Base-by-base conservation (phyloP, 1,140 invertebrate species). In the Notospermus geniculatus region DNA sequence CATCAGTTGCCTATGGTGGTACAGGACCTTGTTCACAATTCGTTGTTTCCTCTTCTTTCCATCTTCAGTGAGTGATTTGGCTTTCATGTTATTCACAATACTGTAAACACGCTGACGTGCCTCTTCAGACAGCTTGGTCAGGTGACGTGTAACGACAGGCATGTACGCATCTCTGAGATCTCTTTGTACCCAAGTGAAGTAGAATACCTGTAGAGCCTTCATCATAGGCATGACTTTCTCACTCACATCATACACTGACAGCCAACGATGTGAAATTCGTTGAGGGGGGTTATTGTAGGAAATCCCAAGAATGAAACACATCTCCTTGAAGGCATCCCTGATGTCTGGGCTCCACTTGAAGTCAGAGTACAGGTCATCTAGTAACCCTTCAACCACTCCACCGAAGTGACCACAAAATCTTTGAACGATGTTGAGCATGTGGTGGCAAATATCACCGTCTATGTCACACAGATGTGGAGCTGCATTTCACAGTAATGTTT, bases 361-460 rank as follows among this genome's bases (percentile, higher is more conserved):
- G 30, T 68, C 60, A 55, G 56, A 60, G 41, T 59, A 23, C 2
- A 68, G 22, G 58, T 68, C 64, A 23, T 22, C 19, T 39, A 27
- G 39, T n/a, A 66, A 39, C 17, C 15, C 29, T 55, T 68, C 66
- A 4, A 63, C 23, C 23, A 50, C 22, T 2, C 23, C 45, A 54
- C 55, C 52, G 36, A 68, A 68, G 11, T 60, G 57, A 15, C 46
- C 54, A 41, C 64, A 63, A 55, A 68, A 66, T 25, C 36, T 22
- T 62, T 67, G 59, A 9, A 41, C 46, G 2, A 60, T 53, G 63
- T 63, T 63, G 46, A 63, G 60, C 2, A 46, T 54, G 46, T 65
- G 66, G 43, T 67, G 66, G 43, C 59, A 64, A 7, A 54, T 57
- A 46, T 68, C 64, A 55, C 66, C 66, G 60, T 63, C 66, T 54